Percentiles rank a stretch among this genome's conserved stretches.
Conservation (phyloP, 2,113 vertebrate genomes). For the Laterallus jamaicensis region DNA sequence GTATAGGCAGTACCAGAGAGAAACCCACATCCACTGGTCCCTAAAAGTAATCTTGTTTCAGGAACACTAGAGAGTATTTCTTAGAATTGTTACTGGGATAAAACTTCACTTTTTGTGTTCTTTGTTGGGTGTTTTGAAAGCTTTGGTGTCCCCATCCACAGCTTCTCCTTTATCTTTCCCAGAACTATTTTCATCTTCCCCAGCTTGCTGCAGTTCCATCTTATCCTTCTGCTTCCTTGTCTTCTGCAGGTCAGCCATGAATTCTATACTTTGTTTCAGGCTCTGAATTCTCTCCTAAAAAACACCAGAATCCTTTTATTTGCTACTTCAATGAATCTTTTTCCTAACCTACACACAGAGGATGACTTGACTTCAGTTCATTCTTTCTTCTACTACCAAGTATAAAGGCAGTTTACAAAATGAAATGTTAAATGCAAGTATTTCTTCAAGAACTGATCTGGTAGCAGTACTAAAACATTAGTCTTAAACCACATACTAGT, state of each 20-base stretch:
- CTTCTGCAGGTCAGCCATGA: slow-evolving; percentile 92
- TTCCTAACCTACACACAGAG: not conserved
- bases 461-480: not conserved
- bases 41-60: not conserved
- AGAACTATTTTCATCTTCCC: slow-evolving; percentile 60
- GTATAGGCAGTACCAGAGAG: not conserved
- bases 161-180: slow-evolving; percentile 74
- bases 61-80: not conserved
- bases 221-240: slow-evolving; percentile 79
- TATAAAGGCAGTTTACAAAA: not conserved
- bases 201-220: slow-evolving; percentile 73
- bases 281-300: slow-evolving; percentile 92
- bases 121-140: slow-evolving; percentile 76
- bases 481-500: not conserved
- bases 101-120: slow-evolving; percentile 79
- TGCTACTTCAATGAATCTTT: not conserved
- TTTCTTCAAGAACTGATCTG: not conserved
- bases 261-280: slow-evolving; percentile 95
- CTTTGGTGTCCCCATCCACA: slow-evolving; percentile 77
- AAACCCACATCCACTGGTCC: not conserved
- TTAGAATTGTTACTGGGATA: not conserved
- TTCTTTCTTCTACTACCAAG: not conserved
- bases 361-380: not conserved
- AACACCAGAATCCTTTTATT: not conserved
- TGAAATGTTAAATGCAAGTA: not conserved